phyloP scores from a whole-genome alignment of 2,888 invertebrate genomes.

The Apamea sordens region DNA sequence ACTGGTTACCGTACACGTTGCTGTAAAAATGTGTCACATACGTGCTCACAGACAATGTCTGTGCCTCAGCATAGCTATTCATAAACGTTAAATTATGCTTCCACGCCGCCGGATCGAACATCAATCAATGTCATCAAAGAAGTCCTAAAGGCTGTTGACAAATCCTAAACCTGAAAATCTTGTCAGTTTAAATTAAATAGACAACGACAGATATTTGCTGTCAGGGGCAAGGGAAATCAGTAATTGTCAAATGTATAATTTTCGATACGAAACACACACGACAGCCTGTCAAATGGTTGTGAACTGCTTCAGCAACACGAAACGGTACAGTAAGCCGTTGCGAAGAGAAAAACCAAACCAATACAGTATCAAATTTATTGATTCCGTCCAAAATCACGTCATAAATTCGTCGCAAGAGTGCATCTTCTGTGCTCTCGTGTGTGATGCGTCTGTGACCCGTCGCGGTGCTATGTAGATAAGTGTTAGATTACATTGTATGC shows the following conservation, averaged over 20 bases:
- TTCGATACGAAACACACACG: too few relatives aligned
- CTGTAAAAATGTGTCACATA: slow-evolving; percentile 20
- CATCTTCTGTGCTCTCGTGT: slow-evolving; percentile 39
- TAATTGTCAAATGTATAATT: not conserved
- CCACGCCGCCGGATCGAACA: not conserved
- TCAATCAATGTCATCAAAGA: not conserved
- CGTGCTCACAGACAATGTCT: not conserved
- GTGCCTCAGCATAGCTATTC: not conserved
- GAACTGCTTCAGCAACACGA: slow-evolving; percentile 8
- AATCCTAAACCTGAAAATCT: not conserved
- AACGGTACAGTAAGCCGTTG: slow-evolving; percentile 22
- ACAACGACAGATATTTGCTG: not conserved
- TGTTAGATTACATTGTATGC: slow-evolving; percentile 45
- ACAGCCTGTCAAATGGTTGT: too few relatives aligned
- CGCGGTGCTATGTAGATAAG: slow-evolving; percentile 25
- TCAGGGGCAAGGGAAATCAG: not conserved
- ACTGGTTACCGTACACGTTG: not conserved
- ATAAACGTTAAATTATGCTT: not conserved
- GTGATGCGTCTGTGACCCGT: slow-evolving; percentile 11
- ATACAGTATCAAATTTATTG: slow-evolving; percentile 17
- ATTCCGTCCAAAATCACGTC: not conserved
- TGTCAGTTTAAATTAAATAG: not conserved
- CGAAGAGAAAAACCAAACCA: slow-evolving; percentile 22
- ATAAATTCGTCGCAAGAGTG: slow-evolving; percentile 18
- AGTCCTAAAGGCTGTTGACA: not conserved